Conservation (phyloP, 92 coral and sea anemone genomes). For the Hydrozoanthus gracilis region DNA sequence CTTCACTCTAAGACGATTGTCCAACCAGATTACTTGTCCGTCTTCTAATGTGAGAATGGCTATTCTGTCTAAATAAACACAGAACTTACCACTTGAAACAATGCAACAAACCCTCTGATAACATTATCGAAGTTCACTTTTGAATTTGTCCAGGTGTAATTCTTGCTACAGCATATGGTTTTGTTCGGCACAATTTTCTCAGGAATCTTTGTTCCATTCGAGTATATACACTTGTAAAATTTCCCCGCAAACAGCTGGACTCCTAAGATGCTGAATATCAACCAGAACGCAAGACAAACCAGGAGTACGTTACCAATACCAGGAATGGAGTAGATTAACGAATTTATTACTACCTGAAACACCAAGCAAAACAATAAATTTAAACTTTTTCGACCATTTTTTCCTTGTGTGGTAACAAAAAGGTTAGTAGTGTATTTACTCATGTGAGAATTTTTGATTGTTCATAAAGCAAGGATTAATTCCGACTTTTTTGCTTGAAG, state of each 20-base stretch:
- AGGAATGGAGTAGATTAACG: slow-evolving; percentile 54
- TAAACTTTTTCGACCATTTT: too few species aligned
- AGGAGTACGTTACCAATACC: slow-evolving; percentile 59
- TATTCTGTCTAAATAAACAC: not conserved
- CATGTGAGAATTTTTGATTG: too few species aligned
- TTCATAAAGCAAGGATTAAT: too few species aligned
- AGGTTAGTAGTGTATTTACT: too few species aligned
- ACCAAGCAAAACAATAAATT: not conserved
- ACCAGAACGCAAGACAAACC: slow-evolving; percentile 53
- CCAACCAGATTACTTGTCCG: too few species aligned
- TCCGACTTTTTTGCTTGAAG: too few species aligned
- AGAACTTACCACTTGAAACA: slow-evolving; percentile 87
- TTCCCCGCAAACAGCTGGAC: slow-evolving; percentile 77
- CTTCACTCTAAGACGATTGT: too few species aligned
- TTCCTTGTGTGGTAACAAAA: too few species aligned
- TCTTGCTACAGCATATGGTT: slow-evolving; percentile 54
- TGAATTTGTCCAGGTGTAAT: slow-evolving; percentile 83
- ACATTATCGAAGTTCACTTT: slow-evolving; percentile 92
- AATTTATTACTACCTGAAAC: slow-evolving; percentile 48
- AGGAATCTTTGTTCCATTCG: slow-evolving; percentile 39
- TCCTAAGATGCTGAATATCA: slow-evolving; percentile 61
- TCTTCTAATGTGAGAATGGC: too few species aligned
- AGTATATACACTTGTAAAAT: slow-evolving; percentile 72
- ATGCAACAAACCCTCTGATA: slow-evolving; percentile 78
- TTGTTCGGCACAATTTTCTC: slow-evolving; percentile 60